Evolutionary conservation across 2,888 invertebrate species (phyloP).

Genomic region (Antheraea assamensis): DNA sequence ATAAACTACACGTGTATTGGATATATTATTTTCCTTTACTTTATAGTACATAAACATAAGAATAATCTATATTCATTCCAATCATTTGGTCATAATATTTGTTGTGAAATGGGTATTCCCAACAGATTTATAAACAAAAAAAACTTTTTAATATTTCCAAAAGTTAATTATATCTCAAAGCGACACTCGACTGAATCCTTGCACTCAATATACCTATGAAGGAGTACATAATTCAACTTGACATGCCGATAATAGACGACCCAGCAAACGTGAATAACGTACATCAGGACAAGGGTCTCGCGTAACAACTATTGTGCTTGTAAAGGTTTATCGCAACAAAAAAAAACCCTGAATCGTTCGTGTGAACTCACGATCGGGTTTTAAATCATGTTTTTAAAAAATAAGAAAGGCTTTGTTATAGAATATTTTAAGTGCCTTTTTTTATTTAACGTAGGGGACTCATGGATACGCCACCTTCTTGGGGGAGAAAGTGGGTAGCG

Average conservation of each 20-base stretch:
- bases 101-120: no score
- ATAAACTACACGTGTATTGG: no score
- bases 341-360: neutral
- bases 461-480: no score
- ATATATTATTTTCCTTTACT: no score
- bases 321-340: neutral
- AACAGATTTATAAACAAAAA: neutral
- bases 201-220: neutral
- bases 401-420: no score
- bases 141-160: neutral
- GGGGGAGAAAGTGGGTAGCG: no score
- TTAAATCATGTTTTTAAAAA: neutral
- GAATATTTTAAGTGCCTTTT: no score
- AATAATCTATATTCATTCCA: no score
- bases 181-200: neutral
- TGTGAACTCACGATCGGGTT: neutral
- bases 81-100: no score
- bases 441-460: no score
- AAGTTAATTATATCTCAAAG: neutral
- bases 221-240: conserved; percentile 27
- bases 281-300: conserved; percentile 9
- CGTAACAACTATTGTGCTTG: neutral
- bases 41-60: no score
- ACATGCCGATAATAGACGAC: conserved; percentile 34
- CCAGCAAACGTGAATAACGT: neutral